Percentiles rank a stretch among this genome's conserved stretches.
phyloP scores from a whole-genome alignment of 2,113 vertebrate species.

The Chamaea fasciata region DNA sequence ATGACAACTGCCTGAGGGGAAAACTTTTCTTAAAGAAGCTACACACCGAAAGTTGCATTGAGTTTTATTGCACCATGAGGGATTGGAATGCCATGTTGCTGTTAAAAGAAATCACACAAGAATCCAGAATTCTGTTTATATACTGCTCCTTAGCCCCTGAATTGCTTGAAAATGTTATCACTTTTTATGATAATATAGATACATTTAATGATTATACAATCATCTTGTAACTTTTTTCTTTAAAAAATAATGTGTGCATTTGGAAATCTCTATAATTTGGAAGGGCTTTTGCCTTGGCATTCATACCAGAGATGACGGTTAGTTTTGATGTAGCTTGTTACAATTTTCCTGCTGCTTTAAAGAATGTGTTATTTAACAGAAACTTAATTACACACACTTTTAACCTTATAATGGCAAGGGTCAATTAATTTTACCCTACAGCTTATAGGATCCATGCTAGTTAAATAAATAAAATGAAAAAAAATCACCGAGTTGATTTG shows the following conservation, averaged over 20 bases:
- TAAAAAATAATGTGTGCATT: neutral
- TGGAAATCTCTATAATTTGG: neutral
- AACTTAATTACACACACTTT: slow-evolving; percentile 35
- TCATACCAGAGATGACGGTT: neutral
- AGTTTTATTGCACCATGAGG: neutral
- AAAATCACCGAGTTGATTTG: slow-evolving; percentile 42
- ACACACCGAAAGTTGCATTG: neutral
- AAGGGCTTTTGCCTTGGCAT: neutral
- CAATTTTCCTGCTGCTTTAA: neutral
- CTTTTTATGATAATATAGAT: neutral
- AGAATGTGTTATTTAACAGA: neutral
- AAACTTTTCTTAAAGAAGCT: neutral
- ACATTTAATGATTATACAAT: neutral
- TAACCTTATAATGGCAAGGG: slow-evolving; percentile 17
- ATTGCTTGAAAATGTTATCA: neutral
- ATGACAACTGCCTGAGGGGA: neutral
- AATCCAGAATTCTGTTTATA: neutral
- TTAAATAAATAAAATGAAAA: slow-evolving; percentile 61
- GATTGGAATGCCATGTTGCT: neutral
- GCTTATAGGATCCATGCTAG: slow-evolving; percentile 10
- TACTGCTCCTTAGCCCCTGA: neutral
- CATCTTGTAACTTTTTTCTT: neutral
- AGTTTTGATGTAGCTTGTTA: neutral
- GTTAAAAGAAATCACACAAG: neutral
- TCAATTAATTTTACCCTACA: slow-evolving; percentile 55